Conservation (phyloP, 2,797 vertebrate species). For the Telmatherina bonti region DNA sequence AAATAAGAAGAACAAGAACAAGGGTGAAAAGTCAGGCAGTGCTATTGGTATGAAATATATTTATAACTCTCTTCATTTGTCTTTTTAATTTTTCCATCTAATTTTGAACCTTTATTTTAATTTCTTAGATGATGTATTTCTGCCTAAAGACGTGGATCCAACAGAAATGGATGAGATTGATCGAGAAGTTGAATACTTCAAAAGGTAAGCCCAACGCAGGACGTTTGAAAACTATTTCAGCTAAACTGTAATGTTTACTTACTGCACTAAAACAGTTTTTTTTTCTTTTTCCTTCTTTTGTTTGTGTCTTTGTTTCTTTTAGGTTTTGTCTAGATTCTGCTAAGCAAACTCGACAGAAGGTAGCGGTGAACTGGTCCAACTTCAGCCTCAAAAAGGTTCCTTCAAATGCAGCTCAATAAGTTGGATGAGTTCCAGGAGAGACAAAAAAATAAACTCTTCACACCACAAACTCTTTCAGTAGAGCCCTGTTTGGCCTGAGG, state of each 20-base stretch:
- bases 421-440: conserved; percentile 64
- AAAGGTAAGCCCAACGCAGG: conserved; percentile 83
- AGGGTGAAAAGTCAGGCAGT: conserved; percentile 89
- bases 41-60: conserved; percentile 84
- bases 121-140: conserved; percentile 96
- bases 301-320: conserved; percentile 27
- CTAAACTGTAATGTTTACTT: not conserved
- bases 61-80: not conserved
- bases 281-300: not conserved
- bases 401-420: conserved; percentile 95
- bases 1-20: conserved; percentile 94
- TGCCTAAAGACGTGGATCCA: conserved; percentile 96
- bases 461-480: conserved; percentile 76
- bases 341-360: conserved; percentile 98
- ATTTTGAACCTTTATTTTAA: conserved; percentile 31
- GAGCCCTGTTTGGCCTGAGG: conserved; percentile 76
- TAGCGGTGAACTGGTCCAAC: conserved; percentile 99
- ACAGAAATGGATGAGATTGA: conserved; percentile 98
- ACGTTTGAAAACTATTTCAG: not conserved
- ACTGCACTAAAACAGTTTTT: conserved; percentile 3
- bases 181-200: conserved; percentile 99
- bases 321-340: conserved; percentile 99
- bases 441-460: conserved; percentile 28
- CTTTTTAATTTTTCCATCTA: not conserved
- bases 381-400: conserved; percentile 99